Evolutionary conservation across 2,888 invertebrate genomes (phyloP).

Genomic region (Halictus ligatus): DNA sequence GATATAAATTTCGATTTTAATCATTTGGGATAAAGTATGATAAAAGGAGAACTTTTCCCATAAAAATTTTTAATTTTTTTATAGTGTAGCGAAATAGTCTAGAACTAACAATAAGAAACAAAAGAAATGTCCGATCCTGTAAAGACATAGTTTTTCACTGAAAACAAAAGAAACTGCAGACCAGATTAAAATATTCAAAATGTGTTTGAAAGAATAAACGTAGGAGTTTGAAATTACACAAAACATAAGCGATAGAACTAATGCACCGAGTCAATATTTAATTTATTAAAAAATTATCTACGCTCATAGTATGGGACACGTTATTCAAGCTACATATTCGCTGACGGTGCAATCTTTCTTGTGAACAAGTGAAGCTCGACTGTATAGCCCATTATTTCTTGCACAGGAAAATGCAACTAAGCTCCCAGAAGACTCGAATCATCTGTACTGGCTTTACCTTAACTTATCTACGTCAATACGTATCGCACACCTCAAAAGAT

Average conservation of each 20-base stretch:
- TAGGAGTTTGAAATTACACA: too few relatives aligned
- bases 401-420: background rate
- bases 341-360: background rate
- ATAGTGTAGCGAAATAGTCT: too few relatives aligned
- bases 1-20: background rate
- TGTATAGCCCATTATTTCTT: background rate
- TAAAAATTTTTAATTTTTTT: background rate
- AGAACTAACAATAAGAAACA: too few relatives aligned
- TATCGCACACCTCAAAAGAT: background rate
- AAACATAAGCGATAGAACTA: background rate
- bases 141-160: too few relatives aligned
- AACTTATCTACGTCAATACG: background rate
- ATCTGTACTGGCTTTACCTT: background rate
- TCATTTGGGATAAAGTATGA: background rate
- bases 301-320: background rate
- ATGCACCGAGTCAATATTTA: background rate
- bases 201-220: too few relatives aligned
- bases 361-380: background rate
- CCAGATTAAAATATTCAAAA: background rate
- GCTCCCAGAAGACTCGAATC: background rate
- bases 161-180: too few relatives aligned
- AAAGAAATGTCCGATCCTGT: too few relatives aligned
- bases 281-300: background rate
- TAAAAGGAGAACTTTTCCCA: background rate
- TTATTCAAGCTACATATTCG: background rate